Evolutionary conservation across 2,797 vertebrate species (phyloP).

Genomic region (Hydrophis major): DNA sequence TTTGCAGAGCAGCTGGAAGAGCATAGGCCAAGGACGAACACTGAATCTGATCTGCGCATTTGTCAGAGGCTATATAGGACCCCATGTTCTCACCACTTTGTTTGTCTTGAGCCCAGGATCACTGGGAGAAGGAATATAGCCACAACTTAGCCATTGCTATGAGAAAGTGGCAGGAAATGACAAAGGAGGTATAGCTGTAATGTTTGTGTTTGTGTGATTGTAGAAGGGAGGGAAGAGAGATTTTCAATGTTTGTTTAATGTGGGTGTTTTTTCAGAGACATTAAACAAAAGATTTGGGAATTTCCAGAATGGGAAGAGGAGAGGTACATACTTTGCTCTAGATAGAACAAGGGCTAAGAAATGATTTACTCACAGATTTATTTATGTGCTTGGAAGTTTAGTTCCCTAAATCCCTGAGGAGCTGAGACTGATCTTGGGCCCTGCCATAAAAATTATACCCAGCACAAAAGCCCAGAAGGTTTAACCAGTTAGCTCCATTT

Average conservation of each 20-base stretch:
- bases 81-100: background rate
- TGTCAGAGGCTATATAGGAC: background rate
- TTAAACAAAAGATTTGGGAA: background rate
- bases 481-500: background rate
- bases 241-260: background rate
- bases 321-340: background rate
- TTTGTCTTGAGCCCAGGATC: background rate
- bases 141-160: slow-evolving; percentile 32
- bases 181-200: slow-evolving; percentile 54
- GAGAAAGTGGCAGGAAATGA: slow-evolving; percentile 63
- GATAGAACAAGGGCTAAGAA: background rate
- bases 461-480: background rate
- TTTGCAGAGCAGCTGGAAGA: background rate
- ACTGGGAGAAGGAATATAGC: background rate
- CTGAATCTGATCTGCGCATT: background rate
- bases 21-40: background rate
- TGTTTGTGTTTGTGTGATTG: background rate
- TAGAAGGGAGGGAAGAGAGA: background rate
- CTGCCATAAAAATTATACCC: background rate
- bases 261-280: background rate
- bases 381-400: background rate
- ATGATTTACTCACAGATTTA: background rate
- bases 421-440: background rate
- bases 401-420: background rate
- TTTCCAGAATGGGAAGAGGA: background rate